Evolutionary conservation across 2,888 invertebrate species (phyloP).

Genomic region (Gnatocerus cornutus): DNA sequence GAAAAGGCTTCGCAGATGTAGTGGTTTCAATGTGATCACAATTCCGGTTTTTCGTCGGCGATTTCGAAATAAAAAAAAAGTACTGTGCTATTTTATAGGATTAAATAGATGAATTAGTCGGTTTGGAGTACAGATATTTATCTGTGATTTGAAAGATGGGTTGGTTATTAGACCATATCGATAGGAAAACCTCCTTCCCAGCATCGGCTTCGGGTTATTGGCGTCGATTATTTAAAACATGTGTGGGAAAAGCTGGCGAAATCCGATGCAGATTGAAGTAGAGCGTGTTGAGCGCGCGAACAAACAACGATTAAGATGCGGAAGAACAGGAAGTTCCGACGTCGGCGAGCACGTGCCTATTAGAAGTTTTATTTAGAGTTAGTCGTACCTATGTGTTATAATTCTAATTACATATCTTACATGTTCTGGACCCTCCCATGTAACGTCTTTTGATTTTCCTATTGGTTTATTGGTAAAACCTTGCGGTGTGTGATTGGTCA

Average conservation of each 20-base stretch:
- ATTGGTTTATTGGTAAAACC: conserved; percentile 69
- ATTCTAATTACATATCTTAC: conserved; percentile 71
- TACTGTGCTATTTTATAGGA: too few relatives aligned
- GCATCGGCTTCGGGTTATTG: not conserved
- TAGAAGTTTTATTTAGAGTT: conserved; percentile 37
- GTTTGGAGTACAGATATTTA: too few relatives aligned
- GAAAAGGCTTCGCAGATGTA: too few relatives aligned
- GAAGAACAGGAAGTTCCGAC: conserved; percentile 26
- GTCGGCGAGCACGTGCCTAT: conserved; percentile 41
- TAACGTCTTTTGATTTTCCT: conserved; percentile 70
- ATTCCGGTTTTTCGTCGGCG: too few relatives aligned
- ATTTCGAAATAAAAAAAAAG: too few relatives aligned
- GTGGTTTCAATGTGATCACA: too few relatives aligned
- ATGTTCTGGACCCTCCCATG: conserved; percentile 69
- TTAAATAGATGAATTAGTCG: too few relatives aligned
- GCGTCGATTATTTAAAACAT: conserved; percentile 3
- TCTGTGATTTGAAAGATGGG: too few relatives aligned
- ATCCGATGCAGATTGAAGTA: not conserved
- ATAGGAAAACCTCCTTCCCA: not conserved
- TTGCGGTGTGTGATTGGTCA: conserved; percentile 68
- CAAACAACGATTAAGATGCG: conserved; percentile 33
- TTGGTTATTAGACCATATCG: not conserved
- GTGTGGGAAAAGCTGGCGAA: not conserved
- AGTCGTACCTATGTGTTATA: conserved; percentile 64
- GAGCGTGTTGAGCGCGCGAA: conserved; percentile 13